These are phyloP conservation scores for Phragmatobia fuliginosa DNA, from an alignment of 2,888 invertebrate species.

Conservation along the genomic window DNA sequence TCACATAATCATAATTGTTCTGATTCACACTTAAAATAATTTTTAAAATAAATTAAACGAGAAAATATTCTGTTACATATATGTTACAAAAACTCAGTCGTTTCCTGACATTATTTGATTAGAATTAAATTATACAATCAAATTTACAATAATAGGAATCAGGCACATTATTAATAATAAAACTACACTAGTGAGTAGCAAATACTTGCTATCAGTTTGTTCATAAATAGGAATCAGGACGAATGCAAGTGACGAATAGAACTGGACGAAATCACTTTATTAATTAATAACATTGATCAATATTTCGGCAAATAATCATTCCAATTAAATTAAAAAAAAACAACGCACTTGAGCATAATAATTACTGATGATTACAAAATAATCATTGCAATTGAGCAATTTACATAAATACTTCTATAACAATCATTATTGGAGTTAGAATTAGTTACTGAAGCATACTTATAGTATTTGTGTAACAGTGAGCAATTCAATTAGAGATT, in stretches of 20 bases:
- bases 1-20: slow-evolving; percentile 85
- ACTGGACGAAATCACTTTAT: slow-evolving; percentile 72
- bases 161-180: slow-evolving; percentile 78
- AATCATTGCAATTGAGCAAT: slow-evolving; percentile 81
- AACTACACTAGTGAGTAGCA: slow-evolving; percentile 77
- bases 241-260: slow-evolving; percentile 50
- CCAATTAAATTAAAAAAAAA: slow-evolving; percentile 72
- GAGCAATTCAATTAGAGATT: slow-evolving; percentile 65
- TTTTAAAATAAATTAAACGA: slow-evolving; percentile 84
- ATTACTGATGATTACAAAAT: slow-evolving; percentile 69
- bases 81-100: slow-evolving; percentile 85
- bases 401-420: slow-evolving; percentile 63
- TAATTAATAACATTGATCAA: slow-evolving; percentile 64
- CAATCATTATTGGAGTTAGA: slow-evolving; percentile 62
- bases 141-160: slow-evolving; percentile 86
- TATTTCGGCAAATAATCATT: slow-evolving; percentile 70
- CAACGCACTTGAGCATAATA: slow-evolving; percentile 82
- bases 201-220: slow-evolving; percentile 60
- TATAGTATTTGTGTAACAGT: slow-evolving; percentile 65
- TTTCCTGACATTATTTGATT: slow-evolving; percentile 84
- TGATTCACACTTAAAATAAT: slow-evolving; percentile 84
- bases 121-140: slow-evolving; percentile 82
- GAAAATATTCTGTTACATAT: slow-evolving; percentile 84
- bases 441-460: slow-evolving; percentile 71
- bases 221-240: slow-evolving; percentile 47